phyloP scores from a whole-genome alignment of 1,140 invertebrate genomes.

The Rhopalosiphum maidis region DNA sequence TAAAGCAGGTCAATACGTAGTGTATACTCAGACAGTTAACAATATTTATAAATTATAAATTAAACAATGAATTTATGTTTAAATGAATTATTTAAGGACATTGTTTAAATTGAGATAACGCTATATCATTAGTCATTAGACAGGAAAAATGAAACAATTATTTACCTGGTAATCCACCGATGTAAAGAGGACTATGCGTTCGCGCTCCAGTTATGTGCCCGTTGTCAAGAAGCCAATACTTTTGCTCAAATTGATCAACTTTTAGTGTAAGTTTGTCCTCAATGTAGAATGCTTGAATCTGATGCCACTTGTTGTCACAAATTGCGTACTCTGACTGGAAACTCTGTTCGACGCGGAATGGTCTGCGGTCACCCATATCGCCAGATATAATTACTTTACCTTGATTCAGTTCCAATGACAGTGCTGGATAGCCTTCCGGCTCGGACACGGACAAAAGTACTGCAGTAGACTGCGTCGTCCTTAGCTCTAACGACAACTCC shows the following conservation, averaged over 20 bases:
- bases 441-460: slow-evolving; percentile 78
- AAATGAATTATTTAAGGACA: neutral
- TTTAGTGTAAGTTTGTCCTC: slow-evolving; percentile 74
- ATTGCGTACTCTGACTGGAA: slow-evolving; percentile 71
- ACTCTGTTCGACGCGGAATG: slow-evolving; percentile 68
- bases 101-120: neutral
- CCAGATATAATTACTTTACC: slow-evolving; percentile 78
- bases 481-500: slow-evolving; percentile 82
- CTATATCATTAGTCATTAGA: neutral
- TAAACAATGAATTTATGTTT: neutral
- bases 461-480: slow-evolving; percentile 81
- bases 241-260: slow-evolving; percentile 73
- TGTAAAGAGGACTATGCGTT: slow-evolving; percentile 74
- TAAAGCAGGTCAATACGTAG: slow-evolving; percentile 60
- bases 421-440: slow-evolving; percentile 69
- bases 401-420: slow-evolving; percentile 79
- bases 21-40: neutral
- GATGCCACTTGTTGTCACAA: slow-evolving; percentile 90
- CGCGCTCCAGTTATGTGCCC: slow-evolving; percentile 64
- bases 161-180: slow-evolving; percentile 85
- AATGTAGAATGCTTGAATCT: slow-evolving; percentile 76
- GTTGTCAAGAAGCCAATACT: slow-evolving; percentile 65
- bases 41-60: neutral
- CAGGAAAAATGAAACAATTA: neutral
- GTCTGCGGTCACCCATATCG: slow-evolving; percentile 71